These are phyloP conservation scores for Cheirogaleus medius DNA, from an alignment of 2,113 vertebrate genomes.

Conservation along the genomic window DNA sequence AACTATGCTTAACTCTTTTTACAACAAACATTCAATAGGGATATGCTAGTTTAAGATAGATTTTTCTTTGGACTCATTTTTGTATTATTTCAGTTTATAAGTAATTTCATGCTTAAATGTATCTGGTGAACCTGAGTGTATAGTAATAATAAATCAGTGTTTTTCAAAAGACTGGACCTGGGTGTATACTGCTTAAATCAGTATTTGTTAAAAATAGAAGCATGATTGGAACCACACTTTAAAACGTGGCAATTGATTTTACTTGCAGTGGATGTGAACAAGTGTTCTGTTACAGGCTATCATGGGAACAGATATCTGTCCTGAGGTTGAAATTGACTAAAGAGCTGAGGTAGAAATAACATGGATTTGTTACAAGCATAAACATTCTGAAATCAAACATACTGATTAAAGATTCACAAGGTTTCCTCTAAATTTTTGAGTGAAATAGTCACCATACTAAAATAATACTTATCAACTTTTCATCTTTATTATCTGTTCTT, in stretches of 20 bases:
- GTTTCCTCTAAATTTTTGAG: constrained; percentile 49
- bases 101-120: constrained; percentile 7
- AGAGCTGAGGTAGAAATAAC: neutral
- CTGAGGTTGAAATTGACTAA: constrained; percentile 26
- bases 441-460: constrained; percentile 39
- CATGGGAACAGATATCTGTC: neutral
- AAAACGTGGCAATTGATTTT: constrained; percentile 6
- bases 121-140: neutral
- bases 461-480: constrained; percentile 63
- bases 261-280: neutral
- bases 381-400: constrained; percentile 50
- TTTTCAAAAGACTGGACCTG: neutral
- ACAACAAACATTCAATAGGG: neutral
- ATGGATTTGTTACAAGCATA: neutral
- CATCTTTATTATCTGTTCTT: constrained; percentile 64
- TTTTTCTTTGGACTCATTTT: constrained; percentile 1
- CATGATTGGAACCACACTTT: neutral
- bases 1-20: neutral
- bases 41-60: neutral
- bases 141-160: neutral
- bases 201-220: neutral
- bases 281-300: neutral
- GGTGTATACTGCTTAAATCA: neutral
- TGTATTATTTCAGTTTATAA: neutral
- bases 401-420: constrained; percentile 61